Evolutionary conservation across 2,888 invertebrate species (phyloP), one percentile per base, ranked within the genome.

Genomic region (Trichacis sp.): DNA sequence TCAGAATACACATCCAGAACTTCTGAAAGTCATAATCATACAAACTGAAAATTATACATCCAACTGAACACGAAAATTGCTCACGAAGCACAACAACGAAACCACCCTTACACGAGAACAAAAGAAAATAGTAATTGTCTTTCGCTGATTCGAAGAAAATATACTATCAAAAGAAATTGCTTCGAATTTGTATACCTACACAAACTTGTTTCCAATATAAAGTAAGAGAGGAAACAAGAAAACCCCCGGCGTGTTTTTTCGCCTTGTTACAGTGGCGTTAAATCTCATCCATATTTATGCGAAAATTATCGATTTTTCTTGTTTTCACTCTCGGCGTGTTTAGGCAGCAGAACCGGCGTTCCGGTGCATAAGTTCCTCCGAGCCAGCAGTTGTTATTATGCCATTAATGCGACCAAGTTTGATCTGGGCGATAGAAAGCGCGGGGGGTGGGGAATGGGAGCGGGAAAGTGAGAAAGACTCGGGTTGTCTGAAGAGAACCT

Each of bases 351-450:
- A 70, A 74, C 72, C 63, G 74, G 70, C 73, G 72, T 76, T 75
- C 75, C 68, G 69, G 71, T 69, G 73, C 76, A 73, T 77, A 79
- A 78, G 78, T 78, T 76, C 74, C 75, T 72, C 70, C 57, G 60
- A 73, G 68, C 72, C 75, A 71, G 69, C 76, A 76, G 76, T 79
- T 79, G 81, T 82, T 83, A 83, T 83, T 83, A 81, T 82, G 79
- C 82, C 80, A 83, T 83, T 83, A 82, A 77, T 77, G 77, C 81
- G 81, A 83, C 79, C 78, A 82, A 81, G 79, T 82, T 82, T 74
- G 73, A 72, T 72, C 71, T 70, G 66, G 72, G 73, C 72, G 65
- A 67, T 67, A 52, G 49, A 43, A 62, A 54, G 15, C 50, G 50
- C 50, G 56, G 40, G 50, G 50, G 38, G 56, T 55, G 53, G 18